Conservation (phyloP, 2,797 vertebrate species). For the Remorina albescens region DNA sequence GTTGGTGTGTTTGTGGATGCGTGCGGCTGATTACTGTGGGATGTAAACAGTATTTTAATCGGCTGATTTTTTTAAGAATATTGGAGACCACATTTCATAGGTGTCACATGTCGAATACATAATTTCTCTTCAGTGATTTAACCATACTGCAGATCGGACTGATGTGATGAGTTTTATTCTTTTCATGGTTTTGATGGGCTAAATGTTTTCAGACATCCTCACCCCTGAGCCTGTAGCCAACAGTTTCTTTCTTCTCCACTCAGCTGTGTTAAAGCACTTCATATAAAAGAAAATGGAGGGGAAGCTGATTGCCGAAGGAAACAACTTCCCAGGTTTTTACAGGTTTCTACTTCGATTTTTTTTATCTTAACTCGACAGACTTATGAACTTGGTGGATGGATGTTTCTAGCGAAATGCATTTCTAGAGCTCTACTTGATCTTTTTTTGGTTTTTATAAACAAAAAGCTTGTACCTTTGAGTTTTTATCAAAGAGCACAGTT, state of each 20-base stretch:
- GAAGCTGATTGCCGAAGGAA: no score
- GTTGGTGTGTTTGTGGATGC: neutral
- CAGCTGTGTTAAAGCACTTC: neutral
- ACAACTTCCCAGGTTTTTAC: neutral
- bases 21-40: slow-evolving; percentile 9
- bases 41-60: neutral
- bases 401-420: no score
- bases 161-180: neutral
- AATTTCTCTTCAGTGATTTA: neutral
- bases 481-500: neutral
- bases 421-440: neutral
- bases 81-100: neutral
- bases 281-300: neutral
- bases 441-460: neutral
- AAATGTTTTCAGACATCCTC: neutral
- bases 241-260: neutral
- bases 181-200: neutral
- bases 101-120: slow-evolving; percentile 1
- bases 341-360: slow-evolving; percentile 1
- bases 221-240: neutral
- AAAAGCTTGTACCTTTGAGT: neutral
- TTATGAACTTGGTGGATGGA: neutral
- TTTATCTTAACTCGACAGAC: neutral
- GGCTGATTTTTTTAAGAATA: no score
- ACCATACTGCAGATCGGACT: neutral